phyloP scores from a whole-genome alignment of 2,113 vertebrate genomes.

The Sisor rabdophorus region DNA sequence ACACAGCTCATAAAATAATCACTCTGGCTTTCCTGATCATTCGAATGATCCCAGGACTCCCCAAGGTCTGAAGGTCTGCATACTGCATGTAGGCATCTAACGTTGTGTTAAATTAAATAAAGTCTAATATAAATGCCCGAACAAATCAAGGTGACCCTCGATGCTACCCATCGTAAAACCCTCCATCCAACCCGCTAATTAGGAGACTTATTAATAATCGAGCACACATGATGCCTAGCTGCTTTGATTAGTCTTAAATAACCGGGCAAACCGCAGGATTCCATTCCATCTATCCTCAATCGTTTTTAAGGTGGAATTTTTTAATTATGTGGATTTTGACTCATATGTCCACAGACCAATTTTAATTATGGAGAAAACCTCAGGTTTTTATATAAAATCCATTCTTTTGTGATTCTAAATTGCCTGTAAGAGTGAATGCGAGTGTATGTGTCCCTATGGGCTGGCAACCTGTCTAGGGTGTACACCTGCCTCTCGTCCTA shows the following conservation, averaged over 20 bases:
- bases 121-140: neutral
- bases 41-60: neutral
- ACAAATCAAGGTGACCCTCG: neutral
- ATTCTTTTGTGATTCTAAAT: too few relatives aligned
- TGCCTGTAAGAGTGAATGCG: too few relatives aligned
- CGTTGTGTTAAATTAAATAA: neutral
- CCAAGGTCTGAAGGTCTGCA: neutral
- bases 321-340: too few relatives aligned
- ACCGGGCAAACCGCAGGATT: neutral
- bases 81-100: neutral
- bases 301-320: too few relatives aligned
- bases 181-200: neutral
- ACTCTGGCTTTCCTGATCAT: neutral
- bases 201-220: neutral
- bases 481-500: too few relatives aligned
- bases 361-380: too few relatives aligned
- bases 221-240: neutral
- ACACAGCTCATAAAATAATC: too few relatives aligned
- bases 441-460: neutral
- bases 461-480: too few relatives aligned
- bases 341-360: too few relatives aligned
- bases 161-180: neutral
- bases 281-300: too few relatives aligned
- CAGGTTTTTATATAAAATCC: too few relatives aligned
- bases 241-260: neutral